Percentiles rank a stretch among this genome's conserved stretches.
Evolutionary conservation across 2,888 invertebrate species (phyloP).

Genomic region (Camptogramma bilineatum): DNA sequence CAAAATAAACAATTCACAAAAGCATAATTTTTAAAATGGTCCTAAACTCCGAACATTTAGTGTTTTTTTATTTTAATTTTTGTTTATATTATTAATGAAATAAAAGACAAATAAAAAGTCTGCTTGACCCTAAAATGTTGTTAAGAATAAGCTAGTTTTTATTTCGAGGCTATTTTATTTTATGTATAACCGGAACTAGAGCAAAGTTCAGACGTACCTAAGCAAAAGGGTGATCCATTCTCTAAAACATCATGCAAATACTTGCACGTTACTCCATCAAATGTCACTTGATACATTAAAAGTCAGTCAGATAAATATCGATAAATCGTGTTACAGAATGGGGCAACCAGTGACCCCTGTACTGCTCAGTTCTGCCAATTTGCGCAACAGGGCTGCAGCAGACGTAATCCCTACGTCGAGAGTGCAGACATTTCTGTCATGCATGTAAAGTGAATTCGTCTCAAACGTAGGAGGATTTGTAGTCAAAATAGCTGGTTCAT

Average conservation of each 20-base stretch:
- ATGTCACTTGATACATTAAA: slow-evolving; percentile 39
- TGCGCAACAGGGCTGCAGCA: slow-evolving; percentile 40
- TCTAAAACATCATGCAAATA: slow-evolving; percentile 6
- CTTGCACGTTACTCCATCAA: slow-evolving; percentile 23
- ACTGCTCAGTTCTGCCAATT: slow-evolving; percentile 39
- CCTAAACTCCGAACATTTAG: background rate
- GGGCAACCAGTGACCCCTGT: slow-evolving; percentile 52
- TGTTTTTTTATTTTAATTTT: too few species aligned
- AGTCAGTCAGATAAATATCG: slow-evolving; percentile 52
- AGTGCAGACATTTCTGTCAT: slow-evolving; percentile 39
- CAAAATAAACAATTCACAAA: slow-evolving; percentile 18
- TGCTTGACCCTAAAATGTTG: too few species aligned
- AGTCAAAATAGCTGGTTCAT: slow-evolving; percentile 15
- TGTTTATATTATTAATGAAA: too few species aligned
- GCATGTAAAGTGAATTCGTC: slow-evolving; percentile 39
- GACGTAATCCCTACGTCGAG: slow-evolving; percentile 36
- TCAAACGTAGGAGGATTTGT: slow-evolving; percentile 20
- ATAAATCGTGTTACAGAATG: slow-evolving; percentile 49
- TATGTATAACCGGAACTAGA: too few species aligned
- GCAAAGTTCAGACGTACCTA: too few species aligned
- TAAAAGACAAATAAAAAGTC: too few species aligned
- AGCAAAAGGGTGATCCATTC: too few species aligned
- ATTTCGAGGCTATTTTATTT: too few species aligned
- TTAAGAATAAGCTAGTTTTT: too few species aligned
- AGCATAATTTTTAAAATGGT: background rate